A percentile compares a stretch with the other conserved stretches of the same genome.
phyloP scores from a whole-genome alignment of 2,113 vertebrate species.

The Indicator indicator region DNA sequence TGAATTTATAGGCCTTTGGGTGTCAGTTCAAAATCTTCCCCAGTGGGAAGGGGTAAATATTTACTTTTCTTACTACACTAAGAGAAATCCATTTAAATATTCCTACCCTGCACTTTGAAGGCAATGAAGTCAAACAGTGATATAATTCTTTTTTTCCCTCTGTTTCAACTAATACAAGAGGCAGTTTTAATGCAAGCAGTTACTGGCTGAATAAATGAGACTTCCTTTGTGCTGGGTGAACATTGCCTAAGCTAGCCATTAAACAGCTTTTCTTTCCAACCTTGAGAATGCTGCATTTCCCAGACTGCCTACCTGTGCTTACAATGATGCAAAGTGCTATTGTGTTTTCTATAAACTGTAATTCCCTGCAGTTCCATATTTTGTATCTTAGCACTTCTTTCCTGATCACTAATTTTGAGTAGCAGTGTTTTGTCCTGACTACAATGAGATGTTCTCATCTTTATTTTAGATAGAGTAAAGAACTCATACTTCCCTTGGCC shows the following conservation, averaged over 20 bases:
- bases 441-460: neutral
- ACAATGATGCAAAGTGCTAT: neutral
- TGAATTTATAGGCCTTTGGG: slow-evolving; percentile 94
- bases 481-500: neutral
- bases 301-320: neutral
- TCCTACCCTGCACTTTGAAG: neutral
- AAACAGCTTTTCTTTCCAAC: neutral
- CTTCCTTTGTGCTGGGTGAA: neutral
- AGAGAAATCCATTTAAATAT: neutral
- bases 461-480: neutral
- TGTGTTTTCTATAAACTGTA: neutral
- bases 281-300: neutral
- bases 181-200: neutral
- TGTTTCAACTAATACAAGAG: neutral
- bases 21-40: slow-evolving; percentile 96
- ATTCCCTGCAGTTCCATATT: neutral
- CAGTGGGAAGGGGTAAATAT: slow-evolving; percentile 96
- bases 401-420: neutral
- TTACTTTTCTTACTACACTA: neutral
- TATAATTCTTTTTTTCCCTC: neutral
- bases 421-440: neutral
- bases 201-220: neutral
- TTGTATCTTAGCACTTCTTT: neutral
- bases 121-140: neutral
- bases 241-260: neutral